Conservation (phyloP, 2,797 vertebrate species). For the Xiphophorus birchmanni region DNA sequence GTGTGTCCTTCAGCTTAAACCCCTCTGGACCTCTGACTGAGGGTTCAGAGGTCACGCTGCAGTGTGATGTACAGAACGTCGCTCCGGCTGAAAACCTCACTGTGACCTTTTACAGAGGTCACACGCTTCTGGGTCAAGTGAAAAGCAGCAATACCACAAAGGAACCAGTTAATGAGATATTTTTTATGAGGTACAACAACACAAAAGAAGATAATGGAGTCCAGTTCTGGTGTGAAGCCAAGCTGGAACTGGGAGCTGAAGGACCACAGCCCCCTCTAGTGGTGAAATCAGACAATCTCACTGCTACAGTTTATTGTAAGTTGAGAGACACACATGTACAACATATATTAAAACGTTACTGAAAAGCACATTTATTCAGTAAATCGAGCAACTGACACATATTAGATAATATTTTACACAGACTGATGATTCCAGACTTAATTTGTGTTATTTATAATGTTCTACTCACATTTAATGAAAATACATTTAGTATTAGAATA, state of each 20-base stretch:
- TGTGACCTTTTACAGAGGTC: constrained; percentile 65
- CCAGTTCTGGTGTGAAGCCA: constrained; percentile 68
- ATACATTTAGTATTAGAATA: background rate
- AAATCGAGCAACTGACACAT: too few species aligned
- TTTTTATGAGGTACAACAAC: constrained; percentile 27
- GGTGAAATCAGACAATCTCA: constrained; percentile 31
- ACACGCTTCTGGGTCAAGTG: background rate
- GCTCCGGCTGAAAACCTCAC: constrained; percentile 47
- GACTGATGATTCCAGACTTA: background rate
- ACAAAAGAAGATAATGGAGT: constrained; percentile 51
- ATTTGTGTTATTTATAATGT: background rate
- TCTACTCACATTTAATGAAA: background rate
- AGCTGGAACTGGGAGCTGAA: constrained; percentile 54
- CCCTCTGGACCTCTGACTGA: constrained; percentile 34
- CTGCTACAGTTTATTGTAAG: too few species aligned
- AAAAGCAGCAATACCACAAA: background rate
- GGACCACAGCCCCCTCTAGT: constrained; percentile 40
- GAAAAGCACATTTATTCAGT: too few species aligned
- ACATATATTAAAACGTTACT: too few species aligned
- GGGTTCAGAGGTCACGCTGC: constrained; percentile 39
- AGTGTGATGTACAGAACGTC: constrained; percentile 42
- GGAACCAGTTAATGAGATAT: constrained; percentile 31
- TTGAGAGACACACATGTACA: too few species aligned
- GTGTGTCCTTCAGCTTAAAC: constrained; percentile 44
- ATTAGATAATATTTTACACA: too few species aligned